Base-by-base conservation (phyloP, 2,888 invertebrate genomes). In the Trimorus sp. region DNA sequence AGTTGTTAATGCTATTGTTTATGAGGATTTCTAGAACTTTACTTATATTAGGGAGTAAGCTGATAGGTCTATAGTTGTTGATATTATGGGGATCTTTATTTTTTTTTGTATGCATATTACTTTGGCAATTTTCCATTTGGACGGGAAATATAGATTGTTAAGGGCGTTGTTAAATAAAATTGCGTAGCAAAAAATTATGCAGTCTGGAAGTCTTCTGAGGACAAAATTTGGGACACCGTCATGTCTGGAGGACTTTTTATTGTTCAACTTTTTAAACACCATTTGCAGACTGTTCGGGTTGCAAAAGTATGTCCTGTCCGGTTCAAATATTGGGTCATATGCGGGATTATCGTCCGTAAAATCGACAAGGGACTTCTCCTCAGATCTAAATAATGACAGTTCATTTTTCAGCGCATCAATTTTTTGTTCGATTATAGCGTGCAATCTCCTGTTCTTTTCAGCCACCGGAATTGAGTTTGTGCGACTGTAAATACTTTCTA, bases 161-260 rank as follows among this genome's bases (percentile, higher is more conserved):
- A 66, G 11, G 0, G 56, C 56, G 14, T 68, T 68, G 15, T 56
- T 68, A 36, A 68, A 56, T 6, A 68, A 7, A 14, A 40, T 54
- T 9, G 42, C 11, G 42, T 66, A 66, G 3, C 15, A 5, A 0
- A 0, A 1, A 11, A 66, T 53, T 15, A 54, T 40, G n/a, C n/a
- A n/a, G n/a, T n/a, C n/a, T n/a, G n/a, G 53, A 4, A 66, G 40
- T 40, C 16, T 54, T 45, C 40, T 56, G 0, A 68, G 7, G 12
- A 56, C 56, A n/a, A 26, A 68, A 36, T 68, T 68, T 0, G 66
- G 54, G 4, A 66, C 42, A 40, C 40, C 42, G 14, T 66, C 66
- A 54, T 66, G 66, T 4, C 66, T 42, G 9, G 40, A 53, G 7
- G 66, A 66, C 12, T 66, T 66, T 42, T 66, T 66, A 11, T 66